Evolutionary conservation across 2,888 invertebrate genomes (phyloP).

Genomic region (Atethmia centrago): DNA sequence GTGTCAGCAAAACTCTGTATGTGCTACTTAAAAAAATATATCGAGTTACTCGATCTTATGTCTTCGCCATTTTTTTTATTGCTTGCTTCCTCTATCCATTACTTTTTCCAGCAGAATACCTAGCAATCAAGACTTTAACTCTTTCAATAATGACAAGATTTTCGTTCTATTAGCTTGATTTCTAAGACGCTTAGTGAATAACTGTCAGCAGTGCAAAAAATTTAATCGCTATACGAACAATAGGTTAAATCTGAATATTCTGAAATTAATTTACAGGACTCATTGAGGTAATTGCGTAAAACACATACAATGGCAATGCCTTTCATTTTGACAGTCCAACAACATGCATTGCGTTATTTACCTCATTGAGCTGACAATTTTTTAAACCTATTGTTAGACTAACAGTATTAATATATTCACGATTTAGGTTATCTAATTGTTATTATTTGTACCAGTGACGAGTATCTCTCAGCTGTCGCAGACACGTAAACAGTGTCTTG

Average conservation of each 20-base stretch:
- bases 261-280: neutral
- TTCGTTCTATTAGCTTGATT: too few relatives aligned
- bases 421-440: too few relatives aligned
- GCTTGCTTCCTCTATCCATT: neutral
- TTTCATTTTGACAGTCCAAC: too few relatives aligned
- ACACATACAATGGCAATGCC: too few relatives aligned
- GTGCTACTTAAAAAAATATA: neutral
- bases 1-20: neutral
- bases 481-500: too few relatives aligned
- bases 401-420: too few relatives aligned
- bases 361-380: too few relatives aligned
- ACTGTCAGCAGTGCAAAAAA: neutral
- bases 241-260: neutral
- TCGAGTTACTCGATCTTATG: neutral
- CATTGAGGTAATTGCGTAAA: too few relatives aligned
- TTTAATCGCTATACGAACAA: neutral
- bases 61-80: neutral
- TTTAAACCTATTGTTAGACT: too few relatives aligned
- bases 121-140: neutral
- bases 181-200: neutral
- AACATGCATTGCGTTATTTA: too few relatives aligned
- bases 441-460: too few relatives aligned
- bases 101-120: neutral
- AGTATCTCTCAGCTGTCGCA: too few relatives aligned
- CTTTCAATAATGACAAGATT: neutral